phyloP scores from a whole-genome alignment of 2,113 vertebrate species.

The Eptatretus burgeri region DNA sequence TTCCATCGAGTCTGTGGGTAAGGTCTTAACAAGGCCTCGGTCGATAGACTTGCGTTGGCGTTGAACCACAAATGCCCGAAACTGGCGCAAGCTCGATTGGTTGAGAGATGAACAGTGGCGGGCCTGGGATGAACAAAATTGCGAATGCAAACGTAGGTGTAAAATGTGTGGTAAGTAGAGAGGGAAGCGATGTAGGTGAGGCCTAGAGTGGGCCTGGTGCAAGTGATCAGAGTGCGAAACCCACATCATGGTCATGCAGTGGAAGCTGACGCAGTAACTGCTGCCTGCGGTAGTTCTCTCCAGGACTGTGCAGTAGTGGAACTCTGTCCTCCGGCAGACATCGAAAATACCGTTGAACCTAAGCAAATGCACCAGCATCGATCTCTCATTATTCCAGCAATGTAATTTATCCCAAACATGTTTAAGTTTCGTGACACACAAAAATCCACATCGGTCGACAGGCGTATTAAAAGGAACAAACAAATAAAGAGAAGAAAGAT shows the following conservation, averaged over 20 bases:
- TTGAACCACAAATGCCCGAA: background rate
- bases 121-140: background rate
- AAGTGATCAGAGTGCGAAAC: too few relatives aligned
- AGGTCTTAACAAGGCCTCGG: background rate
- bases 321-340: background rate
- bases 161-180: too few relatives aligned
- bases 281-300: background rate
- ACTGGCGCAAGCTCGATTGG: background rate
- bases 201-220: too few relatives aligned
- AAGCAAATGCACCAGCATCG: too few relatives aligned
- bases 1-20: background rate
- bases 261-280: conserved; percentile 1
- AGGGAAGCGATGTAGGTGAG: too few relatives aligned
- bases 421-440: too few relatives aligned
- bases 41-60: background rate
- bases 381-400: too few relatives aligned
- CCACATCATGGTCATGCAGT: background rate
- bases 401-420: too few relatives aligned
- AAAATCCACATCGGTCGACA: too few relatives aligned
- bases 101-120: background rate
- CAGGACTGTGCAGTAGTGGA: background rate
- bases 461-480: too few relatives aligned
- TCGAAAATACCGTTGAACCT: background rate
- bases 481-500: too few relatives aligned
- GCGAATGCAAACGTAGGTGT: background rate